Conservation (phyloP, 2,888 invertebrate genomes). For the Eupithecia centaureata region DNA sequence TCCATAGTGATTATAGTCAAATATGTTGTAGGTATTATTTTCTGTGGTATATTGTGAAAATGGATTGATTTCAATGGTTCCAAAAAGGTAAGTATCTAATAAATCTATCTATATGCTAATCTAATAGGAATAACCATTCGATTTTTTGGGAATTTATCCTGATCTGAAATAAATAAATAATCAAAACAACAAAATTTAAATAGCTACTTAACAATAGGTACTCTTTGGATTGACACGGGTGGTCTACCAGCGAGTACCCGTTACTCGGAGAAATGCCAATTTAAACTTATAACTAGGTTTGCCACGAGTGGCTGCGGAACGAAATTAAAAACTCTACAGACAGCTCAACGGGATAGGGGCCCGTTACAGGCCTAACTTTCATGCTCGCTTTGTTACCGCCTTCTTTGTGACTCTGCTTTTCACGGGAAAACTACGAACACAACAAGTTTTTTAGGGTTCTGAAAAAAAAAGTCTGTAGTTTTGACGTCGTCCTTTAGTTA, state of each 20-base stretch:
- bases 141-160: too few relatives aligned
- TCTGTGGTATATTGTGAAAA: too few relatives aligned
- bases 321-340: conserved; percentile 79
- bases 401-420: conserved; percentile 47
- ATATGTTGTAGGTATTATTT: too few relatives aligned
- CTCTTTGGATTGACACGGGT: conserved; percentile 2
- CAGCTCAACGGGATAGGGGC: conserved; percentile 65
- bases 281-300: conserved; percentile 83
- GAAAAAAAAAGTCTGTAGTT: neutral
- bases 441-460: conserved; percentile 13
- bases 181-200: neutral
- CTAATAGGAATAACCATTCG: too few relatives aligned
- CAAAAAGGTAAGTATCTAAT: neutral
- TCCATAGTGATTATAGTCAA: too few relatives aligned
- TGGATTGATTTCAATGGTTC: too few relatives aligned
- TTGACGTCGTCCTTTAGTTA: neutral
- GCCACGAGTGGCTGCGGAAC: conserved; percentile 79
- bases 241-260: conserved; percentile 71
- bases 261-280: conserved; percentile 82
- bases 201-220: neutral
- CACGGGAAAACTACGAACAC: conserved; percentile 31
- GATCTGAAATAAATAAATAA: neutral
- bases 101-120: too few relatives aligned
- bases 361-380: conserved; percentile 77
- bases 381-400: conserved; percentile 73